Evolutionary conservation across 2,113 vertebrate genomes (phyloP).

Genomic region (Brevimyrus niger): DNA sequence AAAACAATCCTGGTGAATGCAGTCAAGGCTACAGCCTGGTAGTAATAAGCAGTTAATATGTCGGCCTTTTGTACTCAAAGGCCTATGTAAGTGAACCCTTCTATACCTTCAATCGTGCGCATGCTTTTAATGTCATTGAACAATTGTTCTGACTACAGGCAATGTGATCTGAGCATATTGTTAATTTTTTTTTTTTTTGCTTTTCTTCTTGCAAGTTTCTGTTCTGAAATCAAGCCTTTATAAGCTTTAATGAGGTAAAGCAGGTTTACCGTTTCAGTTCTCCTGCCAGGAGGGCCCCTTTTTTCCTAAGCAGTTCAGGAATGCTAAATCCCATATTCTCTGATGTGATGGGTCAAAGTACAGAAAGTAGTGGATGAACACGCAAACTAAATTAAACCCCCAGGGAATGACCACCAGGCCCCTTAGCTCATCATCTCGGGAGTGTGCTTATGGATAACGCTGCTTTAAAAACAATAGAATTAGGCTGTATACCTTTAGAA

Average conservation of each 20-base stretch:
- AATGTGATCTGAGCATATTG: neutral
- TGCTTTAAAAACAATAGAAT: neutral
- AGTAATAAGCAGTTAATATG: neutral
- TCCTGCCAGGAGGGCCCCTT: slow-evolving; percentile 2
- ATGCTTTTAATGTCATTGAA: neutral
- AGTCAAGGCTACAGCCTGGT: neutral
- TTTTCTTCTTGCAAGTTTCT: neutral
- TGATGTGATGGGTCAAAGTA: neutral
- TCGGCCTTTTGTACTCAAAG: neutral
- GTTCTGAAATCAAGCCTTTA: neutral
- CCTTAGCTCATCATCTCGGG: neutral
- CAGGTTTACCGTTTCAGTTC: neutral
- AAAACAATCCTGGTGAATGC: neutral
- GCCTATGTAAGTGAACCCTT: neutral
- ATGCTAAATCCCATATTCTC: slow-evolving; percentile 28
- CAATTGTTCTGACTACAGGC: neutral
- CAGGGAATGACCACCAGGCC: neutral
- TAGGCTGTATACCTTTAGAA: neutral
- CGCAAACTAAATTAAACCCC: neutral
- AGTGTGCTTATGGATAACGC: neutral
- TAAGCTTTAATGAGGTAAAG: neutral
- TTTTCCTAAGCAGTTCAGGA: slow-evolving; percentile 18
- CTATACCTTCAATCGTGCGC: neutral
- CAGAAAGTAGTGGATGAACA: neutral
- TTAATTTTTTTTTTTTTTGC: neutral